phyloP scores from a whole-genome alignment of 2,888 invertebrate species.

The Alloplasta piceator region DNA sequence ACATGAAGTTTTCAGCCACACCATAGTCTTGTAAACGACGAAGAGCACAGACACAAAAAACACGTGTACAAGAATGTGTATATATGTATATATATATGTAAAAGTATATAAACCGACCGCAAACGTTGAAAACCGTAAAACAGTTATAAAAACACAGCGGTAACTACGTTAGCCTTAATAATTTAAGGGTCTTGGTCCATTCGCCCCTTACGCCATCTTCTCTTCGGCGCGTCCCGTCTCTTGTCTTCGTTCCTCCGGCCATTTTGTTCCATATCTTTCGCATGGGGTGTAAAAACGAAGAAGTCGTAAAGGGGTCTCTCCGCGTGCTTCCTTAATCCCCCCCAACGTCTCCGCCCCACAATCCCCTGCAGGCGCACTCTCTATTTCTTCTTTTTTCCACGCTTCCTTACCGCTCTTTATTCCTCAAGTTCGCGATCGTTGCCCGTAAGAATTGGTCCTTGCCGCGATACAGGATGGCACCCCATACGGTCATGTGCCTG shows the following conservation, averaged over 20 bases:
- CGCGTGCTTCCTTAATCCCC: constrained; percentile 12
- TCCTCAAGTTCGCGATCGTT: constrained; percentile 50
- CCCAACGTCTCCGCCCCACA: background rate
- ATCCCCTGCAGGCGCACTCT: background rate
- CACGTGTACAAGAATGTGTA: too few species aligned
- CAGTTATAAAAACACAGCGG: constrained; percentile 82
- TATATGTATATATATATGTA: constrained; percentile 30
- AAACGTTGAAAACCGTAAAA: constrained; percentile 78
- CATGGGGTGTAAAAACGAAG: constrained; percentile 67
- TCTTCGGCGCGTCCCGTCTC: background rate
- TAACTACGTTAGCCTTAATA: constrained; percentile 82
- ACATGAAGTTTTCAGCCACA: constrained; percentile 57
- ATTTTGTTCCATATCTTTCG: constrained; percentile 23
- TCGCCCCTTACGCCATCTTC: constrained; percentile 11
- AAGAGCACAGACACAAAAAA: too few species aligned
- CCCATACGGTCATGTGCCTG: too few species aligned
- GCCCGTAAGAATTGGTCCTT: constrained; percentile 36
- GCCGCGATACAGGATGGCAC: constrained; percentile 2
- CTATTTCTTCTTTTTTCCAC: background rate
- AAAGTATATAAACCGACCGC: constrained; percentile 53
- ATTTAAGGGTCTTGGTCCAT: constrained; percentile 72
- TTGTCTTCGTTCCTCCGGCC: constrained; percentile 4
- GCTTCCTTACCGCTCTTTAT: constrained; percentile 11
- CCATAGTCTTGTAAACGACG: background rate
- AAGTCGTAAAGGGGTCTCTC: constrained; percentile 79